These are phyloP conservation scores for Saturnia japonica DNA, from an alignment of 2,888 invertebrate species.

Conservation along the genomic window DNA sequence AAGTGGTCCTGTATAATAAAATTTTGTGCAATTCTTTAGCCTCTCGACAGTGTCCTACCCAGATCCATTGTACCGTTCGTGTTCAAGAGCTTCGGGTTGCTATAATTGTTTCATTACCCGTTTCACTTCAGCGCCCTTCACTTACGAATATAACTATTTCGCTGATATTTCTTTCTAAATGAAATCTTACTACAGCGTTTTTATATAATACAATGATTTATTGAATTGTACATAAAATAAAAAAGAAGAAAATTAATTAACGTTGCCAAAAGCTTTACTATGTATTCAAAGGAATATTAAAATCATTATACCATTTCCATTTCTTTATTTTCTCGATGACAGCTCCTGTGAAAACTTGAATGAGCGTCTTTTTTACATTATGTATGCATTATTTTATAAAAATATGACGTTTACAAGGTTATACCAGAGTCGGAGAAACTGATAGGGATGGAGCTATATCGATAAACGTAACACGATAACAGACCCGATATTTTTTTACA, in stretches of 20 bases:
- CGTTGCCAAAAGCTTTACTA: not conserved
- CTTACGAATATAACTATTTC: slow-evolving; percentile 39
- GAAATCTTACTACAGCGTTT: not conserved
- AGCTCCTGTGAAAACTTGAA: too few species aligned
- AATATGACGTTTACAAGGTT: too few species aligned
- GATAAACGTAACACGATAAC: too few species aligned
- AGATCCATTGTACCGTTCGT: slow-evolving; percentile 52
- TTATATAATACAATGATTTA: not conserved
- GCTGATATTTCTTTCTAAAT: slow-evolving; percentile 35
- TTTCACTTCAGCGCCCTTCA: slow-evolving; percentile 42
- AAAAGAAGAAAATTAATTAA: not conserved
- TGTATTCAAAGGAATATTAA: too few species aligned
- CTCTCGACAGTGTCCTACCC: slow-evolving; percentile 49
- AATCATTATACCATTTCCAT: too few species aligned
- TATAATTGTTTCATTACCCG: slow-evolving; percentile 58
- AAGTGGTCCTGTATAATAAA: slow-evolving; percentile 60
- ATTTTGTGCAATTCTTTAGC: slow-evolving; percentile 54
- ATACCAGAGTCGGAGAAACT: too few species aligned
- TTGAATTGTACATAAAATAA: not conserved
- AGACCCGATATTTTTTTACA: too few species aligned
- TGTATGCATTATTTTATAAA: too few species aligned
- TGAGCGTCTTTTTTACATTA: too few species aligned
- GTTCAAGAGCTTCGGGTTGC: slow-evolving; percentile 52
- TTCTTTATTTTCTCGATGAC: too few species aligned
- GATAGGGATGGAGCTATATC: too few species aligned